Conservation (phyloP, 2,888 invertebrate species). For the Heliconius erato region DNA sequence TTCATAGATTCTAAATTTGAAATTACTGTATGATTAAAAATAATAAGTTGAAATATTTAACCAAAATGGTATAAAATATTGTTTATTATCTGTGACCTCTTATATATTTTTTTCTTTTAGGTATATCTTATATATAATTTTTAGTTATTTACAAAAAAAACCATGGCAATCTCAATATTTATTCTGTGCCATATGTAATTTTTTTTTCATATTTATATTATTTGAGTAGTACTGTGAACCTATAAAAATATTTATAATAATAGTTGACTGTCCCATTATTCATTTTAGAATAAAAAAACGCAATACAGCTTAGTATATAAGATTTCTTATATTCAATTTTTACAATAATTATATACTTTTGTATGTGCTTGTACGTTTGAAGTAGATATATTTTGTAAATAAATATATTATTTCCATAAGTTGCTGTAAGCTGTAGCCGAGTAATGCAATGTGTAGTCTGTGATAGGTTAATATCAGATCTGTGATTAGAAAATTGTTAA, state of each 20-base stretch:
- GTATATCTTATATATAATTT: background rate
- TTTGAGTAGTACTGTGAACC: background rate
- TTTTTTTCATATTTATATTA: background rate
- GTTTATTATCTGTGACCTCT: background rate
- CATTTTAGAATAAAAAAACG: constrained; percentile 12
- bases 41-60: background rate
- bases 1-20: constrained; percentile 13
- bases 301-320: constrained; percentile 25
- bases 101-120: background rate
- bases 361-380: constrained; percentile 37
- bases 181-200: too few relatives aligned
- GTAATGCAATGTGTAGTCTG: constrained; percentile 57
- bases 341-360: constrained; percentile 41
- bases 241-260: background rate
- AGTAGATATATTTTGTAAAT: constrained; percentile 41
- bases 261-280: background rate
- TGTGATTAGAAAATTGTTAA: constrained; percentile 67
- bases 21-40: background rate
- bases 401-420: constrained; percentile 31
- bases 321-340: constrained; percentile 39
- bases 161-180: background rate
- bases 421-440: constrained; percentile 39
- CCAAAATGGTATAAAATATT: background rate
- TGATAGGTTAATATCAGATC: constrained; percentile 69
- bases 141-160: background rate